Percentiles rank a stretch among this genome's conserved stretches.
Conservation (phyloP, 1,140 invertebrate species). For the Lasioglossum baleicum region DNA sequence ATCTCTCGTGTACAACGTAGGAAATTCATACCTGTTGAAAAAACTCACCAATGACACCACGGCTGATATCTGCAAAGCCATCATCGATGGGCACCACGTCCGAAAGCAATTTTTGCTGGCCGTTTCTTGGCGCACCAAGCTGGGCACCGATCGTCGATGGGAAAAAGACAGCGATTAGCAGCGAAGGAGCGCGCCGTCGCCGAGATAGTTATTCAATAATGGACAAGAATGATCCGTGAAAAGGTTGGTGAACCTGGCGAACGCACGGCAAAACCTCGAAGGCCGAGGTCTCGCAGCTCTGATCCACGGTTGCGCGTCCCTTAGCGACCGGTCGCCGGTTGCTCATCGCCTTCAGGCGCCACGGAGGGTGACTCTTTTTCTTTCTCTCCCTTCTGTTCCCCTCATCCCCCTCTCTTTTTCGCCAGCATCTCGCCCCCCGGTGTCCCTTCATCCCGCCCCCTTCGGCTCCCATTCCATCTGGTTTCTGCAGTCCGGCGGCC, state of each 20-base stretch:
- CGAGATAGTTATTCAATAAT: constrained; percentile 45
- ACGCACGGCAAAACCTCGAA: constrained; percentile 63
- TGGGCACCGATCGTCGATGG: too few relatives aligned
- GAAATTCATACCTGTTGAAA: too few relatives aligned
- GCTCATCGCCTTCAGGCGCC: constrained; percentile 61
- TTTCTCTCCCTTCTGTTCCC: constrained; percentile 45
- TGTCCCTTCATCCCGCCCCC: constrained; percentile 12
- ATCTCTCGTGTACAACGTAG: too few relatives aligned
- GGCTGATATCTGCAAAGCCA: too few relatives aligned
- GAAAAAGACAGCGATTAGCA: too few relatives aligned
- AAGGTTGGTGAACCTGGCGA: constrained; percentile 63
- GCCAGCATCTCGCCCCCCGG: background rate
- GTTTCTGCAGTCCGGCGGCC: constrained; percentile 43
- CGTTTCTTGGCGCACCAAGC: too few relatives aligned
- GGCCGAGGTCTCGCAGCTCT: constrained; percentile 52
- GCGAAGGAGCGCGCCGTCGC: background rate
- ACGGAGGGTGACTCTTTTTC: constrained; percentile 68
- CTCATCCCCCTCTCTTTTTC: background rate
- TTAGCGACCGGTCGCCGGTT: constrained; percentile 65
- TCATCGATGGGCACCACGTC: too few relatives aligned
- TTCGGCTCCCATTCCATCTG: background rate
- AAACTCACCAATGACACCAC: too few relatives aligned
- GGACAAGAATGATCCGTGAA: constrained; percentile 30
- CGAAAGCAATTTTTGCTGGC: too few relatives aligned
- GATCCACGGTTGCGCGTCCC: constrained; percentile 58